Evolutionary conservation across 2,113 vertebrate genomes (phyloP).

Genomic region (Genyomyrus donnyi): DNA sequence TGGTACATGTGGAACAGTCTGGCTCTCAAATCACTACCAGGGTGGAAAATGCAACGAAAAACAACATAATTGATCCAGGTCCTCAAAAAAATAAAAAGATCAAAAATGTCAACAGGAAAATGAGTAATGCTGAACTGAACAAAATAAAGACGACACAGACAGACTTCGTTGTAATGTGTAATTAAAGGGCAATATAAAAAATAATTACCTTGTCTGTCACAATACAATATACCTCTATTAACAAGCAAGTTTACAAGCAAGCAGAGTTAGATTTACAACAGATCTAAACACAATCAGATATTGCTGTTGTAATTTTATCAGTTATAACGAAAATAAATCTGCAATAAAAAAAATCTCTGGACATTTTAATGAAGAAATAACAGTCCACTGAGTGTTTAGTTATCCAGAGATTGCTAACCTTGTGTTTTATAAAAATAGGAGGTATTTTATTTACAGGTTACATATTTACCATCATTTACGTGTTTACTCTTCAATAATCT

Average conservation of each 20-base stretch:
- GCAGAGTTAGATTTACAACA: conserved; percentile 26
- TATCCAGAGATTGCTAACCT: not conserved
- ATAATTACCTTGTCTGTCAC: conserved; percentile 69
- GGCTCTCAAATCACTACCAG: not conserved
- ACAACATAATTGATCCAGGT: not conserved
- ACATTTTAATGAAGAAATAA: not conserved
- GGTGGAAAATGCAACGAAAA: not conserved
- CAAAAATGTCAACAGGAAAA: not conserved
- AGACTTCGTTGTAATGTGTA: conserved; percentile 29
- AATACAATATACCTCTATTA: conserved; percentile 44
- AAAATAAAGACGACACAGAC: conserved; percentile 26
- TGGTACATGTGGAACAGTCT: not conserved
- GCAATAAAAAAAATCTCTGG: not conserved
- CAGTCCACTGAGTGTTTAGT: not conserved
- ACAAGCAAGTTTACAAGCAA: conserved; percentile 58
- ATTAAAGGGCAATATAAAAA: conserved; percentile 64
- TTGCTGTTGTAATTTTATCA: not conserved
- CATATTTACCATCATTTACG: conserved; percentile 53
- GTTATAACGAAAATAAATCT: not conserved
- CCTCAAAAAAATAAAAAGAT: not conserved
- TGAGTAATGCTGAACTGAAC: not conserved
- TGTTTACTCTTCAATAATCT: conserved; percentile 20
- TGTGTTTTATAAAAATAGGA: conserved; percentile 32
- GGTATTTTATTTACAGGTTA: conserved; percentile 84
- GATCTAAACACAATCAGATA: not conserved